A percentile compares a stretch with the other conserved stretches of the same genome.
phyloP scores from a whole-genome alignment of 1,140 invertebrate genomes.

The Wiebesia pumilae region DNA sequence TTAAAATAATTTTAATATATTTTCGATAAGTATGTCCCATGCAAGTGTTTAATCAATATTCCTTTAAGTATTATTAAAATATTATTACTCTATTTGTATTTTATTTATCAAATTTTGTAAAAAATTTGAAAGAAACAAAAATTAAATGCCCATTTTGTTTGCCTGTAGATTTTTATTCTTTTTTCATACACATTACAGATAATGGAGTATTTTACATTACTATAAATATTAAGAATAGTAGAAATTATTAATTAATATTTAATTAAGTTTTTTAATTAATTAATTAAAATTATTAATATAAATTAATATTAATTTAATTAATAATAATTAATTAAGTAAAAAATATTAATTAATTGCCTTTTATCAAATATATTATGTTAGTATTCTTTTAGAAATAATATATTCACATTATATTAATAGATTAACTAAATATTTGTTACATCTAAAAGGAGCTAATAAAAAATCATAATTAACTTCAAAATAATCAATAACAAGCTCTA shows the following conservation, averaged over 20 bases:
- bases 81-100: not conserved
- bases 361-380: not conserved
- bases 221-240: not conserved
- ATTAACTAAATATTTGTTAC: not conserved
- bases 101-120: not conserved
- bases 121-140: not conserved
- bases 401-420: constrained; percentile 1
- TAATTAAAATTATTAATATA: too few species aligned
- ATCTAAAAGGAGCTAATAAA: not conserved
- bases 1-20: too few species aligned
- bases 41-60: too few species aligned
- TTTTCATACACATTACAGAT: not conserved
- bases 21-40: too few species aligned
- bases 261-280: too few species aligned
- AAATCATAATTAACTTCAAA: not conserved
- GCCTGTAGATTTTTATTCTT: not conserved
- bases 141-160: not conserved
- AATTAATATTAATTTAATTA: too few species aligned
- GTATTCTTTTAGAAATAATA: not conserved
- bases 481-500: not conserved
- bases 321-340: too few species aligned
- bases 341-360: not conserved
- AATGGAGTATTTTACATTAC: not conserved
- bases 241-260: not conserved
- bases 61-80: too few species aligned